phyloP scores from a whole-genome alignment of 2,888 invertebrate genomes.

The Hymenopus coronatus region DNA sequence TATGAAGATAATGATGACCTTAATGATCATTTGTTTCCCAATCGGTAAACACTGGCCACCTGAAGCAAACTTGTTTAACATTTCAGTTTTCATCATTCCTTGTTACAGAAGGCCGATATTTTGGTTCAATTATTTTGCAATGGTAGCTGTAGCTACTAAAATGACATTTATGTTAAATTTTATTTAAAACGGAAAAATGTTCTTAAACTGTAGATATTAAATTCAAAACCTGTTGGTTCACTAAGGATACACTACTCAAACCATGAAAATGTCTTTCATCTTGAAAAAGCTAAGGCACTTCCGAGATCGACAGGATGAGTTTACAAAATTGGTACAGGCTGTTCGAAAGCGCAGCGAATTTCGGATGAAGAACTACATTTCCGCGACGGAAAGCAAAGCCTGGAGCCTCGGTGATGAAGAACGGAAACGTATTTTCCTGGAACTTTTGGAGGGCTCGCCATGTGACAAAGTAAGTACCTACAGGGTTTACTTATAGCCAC shows the following conservation, averaged over 20 bases:
- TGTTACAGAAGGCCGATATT: too few relatives aligned
- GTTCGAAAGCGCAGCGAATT: background rate
- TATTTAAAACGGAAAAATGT: background rate
- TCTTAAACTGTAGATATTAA: background rate
- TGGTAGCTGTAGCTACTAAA: background rate
- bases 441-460: background rate
- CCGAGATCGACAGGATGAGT: background rate
- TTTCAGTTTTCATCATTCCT: too few relatives aligned
- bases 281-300: background rate
- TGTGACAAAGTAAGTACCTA: background rate
- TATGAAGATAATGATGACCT: too few relatives aligned
- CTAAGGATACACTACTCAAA: background rate
- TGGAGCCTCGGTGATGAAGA: background rate
- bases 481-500: too few relatives aligned
- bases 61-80: too few relatives aligned
- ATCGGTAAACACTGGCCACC: too few relatives aligned
- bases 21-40: too few relatives aligned
- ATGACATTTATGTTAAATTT: background rate
- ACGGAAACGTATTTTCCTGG: background rate
- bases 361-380: background rate
- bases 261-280: background rate
- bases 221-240: background rate
- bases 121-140: too few relatives aligned
- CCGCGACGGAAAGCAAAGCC: background rate
- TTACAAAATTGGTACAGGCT: background rate